Evolutionary conservation across 2,113 vertebrate species (phyloP).

Genomic region (Nipponia nippon): DNA sequence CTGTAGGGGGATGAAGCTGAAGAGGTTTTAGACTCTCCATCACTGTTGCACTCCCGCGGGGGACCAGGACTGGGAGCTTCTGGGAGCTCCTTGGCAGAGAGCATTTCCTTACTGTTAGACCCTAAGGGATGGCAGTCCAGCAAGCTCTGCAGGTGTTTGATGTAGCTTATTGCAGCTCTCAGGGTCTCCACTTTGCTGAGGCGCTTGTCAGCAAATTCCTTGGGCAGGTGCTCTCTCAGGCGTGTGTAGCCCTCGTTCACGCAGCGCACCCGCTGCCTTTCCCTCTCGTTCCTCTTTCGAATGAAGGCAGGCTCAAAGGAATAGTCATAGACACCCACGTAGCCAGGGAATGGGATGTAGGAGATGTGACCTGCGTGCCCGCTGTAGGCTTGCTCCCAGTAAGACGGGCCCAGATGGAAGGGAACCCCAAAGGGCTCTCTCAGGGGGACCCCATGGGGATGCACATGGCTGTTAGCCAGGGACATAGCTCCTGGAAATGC

Average conservation of each 20-base stretch:
- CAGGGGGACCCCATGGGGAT: constrained; percentile 15
- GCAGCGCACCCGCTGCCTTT: constrained; percentile 89
- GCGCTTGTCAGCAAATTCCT: constrained; percentile 81
- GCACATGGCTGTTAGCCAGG: constrained; percentile 15
- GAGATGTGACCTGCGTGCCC: constrained; percentile 58
- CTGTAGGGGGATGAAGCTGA: constrained; percentile 74
- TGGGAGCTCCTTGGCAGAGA: constrained; percentile 17
- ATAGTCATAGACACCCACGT: constrained; percentile 73
- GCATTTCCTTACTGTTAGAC: not conserved
- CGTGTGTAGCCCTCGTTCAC: constrained; percentile 91
- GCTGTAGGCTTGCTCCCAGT: constrained; percentile 61
- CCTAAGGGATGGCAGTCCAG: constrained; percentile 74
- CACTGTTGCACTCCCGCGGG: constrained; percentile 76
- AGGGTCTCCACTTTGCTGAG: constrained; percentile 95
- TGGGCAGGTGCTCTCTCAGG: constrained; percentile 87
- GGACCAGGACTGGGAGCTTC: not conserved
- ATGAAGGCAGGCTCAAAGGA: constrained; percentile 87
- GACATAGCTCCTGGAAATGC: constrained; percentile 57
- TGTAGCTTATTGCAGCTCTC: constrained; percentile 88
- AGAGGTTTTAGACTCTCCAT: constrained; percentile 82
- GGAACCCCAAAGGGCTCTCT: constrained; percentile 65
- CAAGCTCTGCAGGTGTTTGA: constrained; percentile 86
- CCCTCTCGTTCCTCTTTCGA: constrained; percentile 88
- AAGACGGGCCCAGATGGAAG: constrained; percentile 60
- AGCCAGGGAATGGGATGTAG: constrained; percentile 75